Evolutionary conservation across 2,888 invertebrate genomes (phyloP), one percentile per base, ranked within the genome.

Genomic region (Drosophila algonquin): DNA sequence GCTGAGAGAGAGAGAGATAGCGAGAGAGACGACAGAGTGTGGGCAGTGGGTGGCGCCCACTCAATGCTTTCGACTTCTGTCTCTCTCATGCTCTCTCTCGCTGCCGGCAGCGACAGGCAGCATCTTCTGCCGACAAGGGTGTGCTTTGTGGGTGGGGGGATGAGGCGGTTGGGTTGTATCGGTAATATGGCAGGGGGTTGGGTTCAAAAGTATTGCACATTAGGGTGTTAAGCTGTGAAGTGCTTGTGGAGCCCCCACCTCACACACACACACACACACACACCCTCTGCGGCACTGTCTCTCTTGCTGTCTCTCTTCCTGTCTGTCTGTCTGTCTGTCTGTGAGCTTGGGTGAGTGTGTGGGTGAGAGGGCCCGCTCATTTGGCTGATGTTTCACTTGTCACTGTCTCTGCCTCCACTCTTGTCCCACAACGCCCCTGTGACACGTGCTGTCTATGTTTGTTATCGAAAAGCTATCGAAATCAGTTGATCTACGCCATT

Each of bases 141-240:
- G 46, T 45, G 21, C 18, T 30, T 16, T 45, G 45, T 27, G 30
- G 62, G 53, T 18, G 35, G 30, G 62, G 53, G 18, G 27, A 7
- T 27, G 27, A 52, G 48, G 59, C 60, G 71, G 59, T 60, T 63
- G 61, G 63, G 44, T 50, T 51, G 40, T 64, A 27, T 52, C 47
- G 50, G 60, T 72, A 56, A 35, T 35, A 51, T 50, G 45, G 67
- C 51, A 60, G 47, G 71, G 72, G 73, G 76, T 74, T 72, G 63
- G 76, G 78, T 76, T 79, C 75, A 75, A 81, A 89, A 88, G 87
- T 90, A 89, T 88, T 89, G 85, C 89, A 89, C 90, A 89, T 89
- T 89, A 83, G 90, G 87, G 90, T 90, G 90, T 90, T 90, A 91
- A 91, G 91, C 90, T 90, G 90, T 89, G 90, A 91, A 90, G 82